Percentiles rank a stretch among this genome's conserved stretches.
Conservation (phyloP, 2,888 invertebrate species). For the Pachymerium ferrugineum region DNA sequence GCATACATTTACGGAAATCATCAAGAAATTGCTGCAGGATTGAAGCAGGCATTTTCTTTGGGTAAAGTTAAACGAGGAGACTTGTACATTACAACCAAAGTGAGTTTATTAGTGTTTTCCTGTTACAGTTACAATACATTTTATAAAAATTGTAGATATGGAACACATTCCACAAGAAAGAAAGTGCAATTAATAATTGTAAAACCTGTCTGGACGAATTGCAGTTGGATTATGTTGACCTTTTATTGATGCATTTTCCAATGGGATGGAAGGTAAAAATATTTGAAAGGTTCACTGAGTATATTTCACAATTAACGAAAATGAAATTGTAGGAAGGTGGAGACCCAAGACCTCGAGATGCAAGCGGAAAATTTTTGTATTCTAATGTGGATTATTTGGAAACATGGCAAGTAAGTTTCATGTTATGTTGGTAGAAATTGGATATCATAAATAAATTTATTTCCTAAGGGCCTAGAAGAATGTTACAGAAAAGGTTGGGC, state of each 20-base stretch:
- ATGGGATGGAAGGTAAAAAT: slow-evolving; percentile 55
- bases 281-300: too few relatives aligned
- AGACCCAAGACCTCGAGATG: slow-evolving; percentile 60
- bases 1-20: slow-evolving; percentile 46
- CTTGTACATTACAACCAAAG: slow-evolving; percentile 47
- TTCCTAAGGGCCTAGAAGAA: slow-evolving; percentile 58
- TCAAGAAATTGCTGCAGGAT: slow-evolving; percentile 44
- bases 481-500: slow-evolving; percentile 63
- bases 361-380: slow-evolving; percentile 50
- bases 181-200: slow-evolving; percentile 60
- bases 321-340: slow-evolving; percentile 52
- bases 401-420: slow-evolving; percentile 60
- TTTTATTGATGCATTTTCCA: slow-evolving; percentile 75
- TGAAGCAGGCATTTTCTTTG: too few relatives aligned
- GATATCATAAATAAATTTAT: slow-evolving; percentile 1
- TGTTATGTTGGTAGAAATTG: too few relatives aligned
- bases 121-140: not conserved
- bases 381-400: slow-evolving; percentile 56
- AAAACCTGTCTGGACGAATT: slow-evolving; percentile 63
- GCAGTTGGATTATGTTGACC: slow-evolving; percentile 71
- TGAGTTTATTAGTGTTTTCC: too few relatives aligned
- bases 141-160: slow-evolving; percentile 32
- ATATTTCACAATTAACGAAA: too few relatives aligned
- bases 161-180: slow-evolving; percentile 35
- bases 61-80: slow-evolving; percentile 45